These are phyloP conservation scores for Hirundo rustica DNA, from an alignment of 2,797 vertebrate genomes.

Conservation along the genomic window DNA sequence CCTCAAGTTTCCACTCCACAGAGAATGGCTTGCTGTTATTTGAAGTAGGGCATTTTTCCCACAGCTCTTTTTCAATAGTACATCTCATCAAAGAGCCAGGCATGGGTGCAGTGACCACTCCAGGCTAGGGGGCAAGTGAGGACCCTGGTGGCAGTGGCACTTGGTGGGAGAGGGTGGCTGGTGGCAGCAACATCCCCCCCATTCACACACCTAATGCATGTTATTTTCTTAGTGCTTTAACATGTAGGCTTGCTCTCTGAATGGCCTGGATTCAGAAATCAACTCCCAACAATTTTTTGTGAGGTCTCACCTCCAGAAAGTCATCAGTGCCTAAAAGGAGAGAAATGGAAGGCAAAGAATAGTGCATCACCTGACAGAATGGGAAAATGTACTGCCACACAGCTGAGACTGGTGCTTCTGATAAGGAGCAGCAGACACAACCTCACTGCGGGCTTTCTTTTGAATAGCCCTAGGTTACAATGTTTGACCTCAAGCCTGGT, in stretches of 20 bases:
- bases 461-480: background rate
- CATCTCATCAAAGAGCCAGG: accelerated
- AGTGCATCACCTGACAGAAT: background rate
- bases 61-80: background rate
- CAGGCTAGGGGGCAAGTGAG: accelerated
- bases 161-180: accelerated
- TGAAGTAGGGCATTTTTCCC: background rate
- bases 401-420: background rate
- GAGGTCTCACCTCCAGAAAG: background rate
- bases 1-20: background rate
- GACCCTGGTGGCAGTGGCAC: background rate
- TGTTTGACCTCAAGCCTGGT: background rate
- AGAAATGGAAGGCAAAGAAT: background rate
- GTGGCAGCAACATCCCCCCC: background rate
- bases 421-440: background rate
- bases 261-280: background rate
- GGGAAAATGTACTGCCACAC: background rate
- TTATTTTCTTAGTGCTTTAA: background rate
- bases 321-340: background rate
- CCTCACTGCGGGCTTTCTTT: background rate
- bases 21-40: background rate
- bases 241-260: background rate
- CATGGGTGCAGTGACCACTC: accelerated
- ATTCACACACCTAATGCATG: no score
- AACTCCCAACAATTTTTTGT: background rate